Percentiles rank a stretch among this genome's conserved stretches.
phyloP scores from a whole-genome alignment of 2,888 invertebrate species.

The Lampropteryx suffumata region DNA sequence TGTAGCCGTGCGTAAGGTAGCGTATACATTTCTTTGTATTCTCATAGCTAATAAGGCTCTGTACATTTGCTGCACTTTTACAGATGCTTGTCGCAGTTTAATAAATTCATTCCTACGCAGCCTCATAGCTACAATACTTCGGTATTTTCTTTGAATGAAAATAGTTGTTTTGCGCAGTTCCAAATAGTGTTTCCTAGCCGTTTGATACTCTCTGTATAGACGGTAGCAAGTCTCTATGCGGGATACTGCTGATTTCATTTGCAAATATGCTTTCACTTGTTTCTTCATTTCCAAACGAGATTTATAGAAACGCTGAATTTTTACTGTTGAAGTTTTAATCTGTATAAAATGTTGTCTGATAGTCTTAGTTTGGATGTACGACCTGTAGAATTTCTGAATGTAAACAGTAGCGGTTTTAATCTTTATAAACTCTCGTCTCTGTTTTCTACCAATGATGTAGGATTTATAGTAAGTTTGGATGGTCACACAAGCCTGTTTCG shows the following conservation, averaged over 20 bases:
- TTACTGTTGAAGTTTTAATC: constrained; percentile 47
- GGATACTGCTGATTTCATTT: constrained; percentile 41
- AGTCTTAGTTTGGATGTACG: constrained; percentile 54
- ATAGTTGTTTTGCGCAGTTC: constrained; percentile 57
- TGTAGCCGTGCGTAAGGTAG: constrained; percentile 40
- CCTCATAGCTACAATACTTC: constrained; percentile 57
- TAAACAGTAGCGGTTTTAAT: constrained; percentile 57
- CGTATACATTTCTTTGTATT: constrained; percentile 48
- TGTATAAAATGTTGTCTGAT: constrained; percentile 50
- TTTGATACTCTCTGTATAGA: constrained; percentile 46
- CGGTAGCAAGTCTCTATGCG: constrained; percentile 42
- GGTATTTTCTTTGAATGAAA: constrained; percentile 68
- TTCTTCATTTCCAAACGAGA: constrained; percentile 49
- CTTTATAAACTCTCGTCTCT: constrained; percentile 57
- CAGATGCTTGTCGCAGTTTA: constrained; percentile 45
- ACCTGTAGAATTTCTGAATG: constrained; percentile 63
- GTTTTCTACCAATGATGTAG: constrained; percentile 51
- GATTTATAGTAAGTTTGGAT: constrained; percentile 74
- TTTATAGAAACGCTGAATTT: constrained; percentile 55
- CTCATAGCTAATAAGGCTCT: constrained; percentile 58
- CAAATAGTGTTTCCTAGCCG: constrained; percentile 55
- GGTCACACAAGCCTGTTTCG: constrained; percentile 57
- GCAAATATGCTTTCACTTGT: constrained; percentile 47
- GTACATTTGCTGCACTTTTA: constrained; percentile 65
- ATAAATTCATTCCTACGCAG: constrained; percentile 54